A percentile compares a stretch with the other conserved stretches of the same genome.
Conservation (phyloP, 1,140 invertebrate species). For the Bactericera cockerelli region DNA sequence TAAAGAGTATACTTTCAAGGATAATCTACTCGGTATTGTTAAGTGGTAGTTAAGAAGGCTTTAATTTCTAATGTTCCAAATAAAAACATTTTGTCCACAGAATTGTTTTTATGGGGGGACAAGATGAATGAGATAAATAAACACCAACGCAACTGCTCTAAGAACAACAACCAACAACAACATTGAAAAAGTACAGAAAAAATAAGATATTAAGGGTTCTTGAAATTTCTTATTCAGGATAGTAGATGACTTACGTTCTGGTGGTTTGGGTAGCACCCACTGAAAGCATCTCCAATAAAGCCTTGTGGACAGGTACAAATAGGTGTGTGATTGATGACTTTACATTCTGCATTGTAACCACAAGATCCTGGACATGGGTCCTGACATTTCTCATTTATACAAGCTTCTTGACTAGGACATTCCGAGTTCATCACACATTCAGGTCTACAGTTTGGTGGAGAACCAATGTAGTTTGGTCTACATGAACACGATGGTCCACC, state of each 20-base stretch:
- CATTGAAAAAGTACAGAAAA: no score
- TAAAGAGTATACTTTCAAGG: no score
- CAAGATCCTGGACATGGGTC: conserved; percentile 37
- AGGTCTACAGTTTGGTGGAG: conserved; percentile 34
- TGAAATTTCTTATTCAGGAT: no score
- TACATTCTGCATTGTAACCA: conserved; percentile 41
- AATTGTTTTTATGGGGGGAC: no score
- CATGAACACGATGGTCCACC: conserved; percentile 40
- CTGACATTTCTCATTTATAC: conserved; percentile 34
- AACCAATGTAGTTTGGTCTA: conserved; percentile 30
- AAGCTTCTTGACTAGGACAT: conserved; percentile 31
- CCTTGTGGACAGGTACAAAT: conserved; percentile 49
- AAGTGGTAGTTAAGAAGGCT: no score
- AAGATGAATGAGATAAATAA: no score
- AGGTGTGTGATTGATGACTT: conserved; percentile 58
- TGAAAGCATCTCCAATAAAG: conserved; percentile 55
- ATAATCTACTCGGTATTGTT: no score
- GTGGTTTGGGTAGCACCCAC: conserved; percentile 27
- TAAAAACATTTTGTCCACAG: no score
- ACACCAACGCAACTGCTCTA: no score
- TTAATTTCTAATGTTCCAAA: no score
- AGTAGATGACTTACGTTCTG: conserved; percentile 10
- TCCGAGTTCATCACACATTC: conserved; percentile 34
- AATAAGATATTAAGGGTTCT: no score
- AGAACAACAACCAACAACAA: no score